Conservation (phyloP, 1,140 invertebrate genomes). For the Copidosoma floridanum region DNA sequence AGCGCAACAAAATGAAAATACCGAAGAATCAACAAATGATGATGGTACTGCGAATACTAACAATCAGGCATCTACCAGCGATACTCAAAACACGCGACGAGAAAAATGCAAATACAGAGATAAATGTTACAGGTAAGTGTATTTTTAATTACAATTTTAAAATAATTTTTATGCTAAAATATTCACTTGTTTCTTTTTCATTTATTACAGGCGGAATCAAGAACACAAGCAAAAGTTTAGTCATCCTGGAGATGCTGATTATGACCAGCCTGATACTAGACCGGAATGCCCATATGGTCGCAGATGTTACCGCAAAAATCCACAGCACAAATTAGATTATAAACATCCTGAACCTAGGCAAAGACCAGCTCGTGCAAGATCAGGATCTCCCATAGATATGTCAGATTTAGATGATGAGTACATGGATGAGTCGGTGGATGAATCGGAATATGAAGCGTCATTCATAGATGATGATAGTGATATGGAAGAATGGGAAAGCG, state of each 20-base stretch:
- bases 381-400: background rate
- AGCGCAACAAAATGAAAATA: background rate
- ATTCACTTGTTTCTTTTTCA: background rate
- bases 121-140: conserved; percentile 49
- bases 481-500: conserved; percentile 29
- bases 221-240: conserved; percentile 49
- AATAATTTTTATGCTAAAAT: too few relatives aligned
- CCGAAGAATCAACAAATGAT: background rate
- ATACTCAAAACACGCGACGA: conserved; percentile 23
- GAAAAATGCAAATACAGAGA: conserved; percentile 48
- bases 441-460: conserved; percentile 31
- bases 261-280: conserved; percentile 50
- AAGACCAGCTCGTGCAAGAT: conserved; percentile 4
- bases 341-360: conserved; percentile 45
- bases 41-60: background rate
- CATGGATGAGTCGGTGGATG: conserved; percentile 46
- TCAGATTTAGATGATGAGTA: conserved; percentile 41
- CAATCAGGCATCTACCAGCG: background rate
- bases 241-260: conserved; percentile 60
- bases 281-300: conserved; percentile 58
- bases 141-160: too few relatives aligned
- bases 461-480: conserved; percentile 29
- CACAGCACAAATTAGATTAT: conserved; percentile 52
- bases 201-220: conserved; percentile 46
- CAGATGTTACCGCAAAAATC: conserved; percentile 58